Evolutionary conservation across 2,113 vertebrate genomes (phyloP).

Genomic region (Gymnorhina tibicen): DNA sequence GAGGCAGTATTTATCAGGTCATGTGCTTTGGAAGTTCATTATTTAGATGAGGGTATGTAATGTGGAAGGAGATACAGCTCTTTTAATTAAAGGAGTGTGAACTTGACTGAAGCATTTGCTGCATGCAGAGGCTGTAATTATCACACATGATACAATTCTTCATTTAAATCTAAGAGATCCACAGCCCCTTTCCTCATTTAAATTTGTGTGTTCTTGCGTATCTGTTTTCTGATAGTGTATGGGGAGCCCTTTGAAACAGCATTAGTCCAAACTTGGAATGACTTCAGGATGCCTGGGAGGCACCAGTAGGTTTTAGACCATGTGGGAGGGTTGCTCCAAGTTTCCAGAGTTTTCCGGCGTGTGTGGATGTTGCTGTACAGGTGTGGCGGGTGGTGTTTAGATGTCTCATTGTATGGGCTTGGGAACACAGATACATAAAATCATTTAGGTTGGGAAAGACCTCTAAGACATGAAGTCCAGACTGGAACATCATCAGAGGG

Average conservation of each 20-base stretch:
- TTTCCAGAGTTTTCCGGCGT: background rate
- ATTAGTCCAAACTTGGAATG: background rate
- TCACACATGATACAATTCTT: background rate
- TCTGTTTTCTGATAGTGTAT: background rate
- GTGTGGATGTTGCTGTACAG: background rate
- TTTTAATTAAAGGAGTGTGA: constrained; percentile 10
- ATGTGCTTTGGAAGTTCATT: constrained; percentile 14
- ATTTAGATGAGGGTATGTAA: constrained; percentile 12
- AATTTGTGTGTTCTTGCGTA: background rate
- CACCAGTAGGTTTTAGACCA: background rate
- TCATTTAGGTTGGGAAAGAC: background rate
- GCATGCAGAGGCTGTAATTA: constrained; percentile 23
- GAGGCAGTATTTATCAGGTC: background rate
- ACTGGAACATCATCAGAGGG: background rate
- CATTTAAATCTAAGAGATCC: constrained; percentile 6
- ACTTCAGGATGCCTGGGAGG: background rate
- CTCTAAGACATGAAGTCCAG: background rate
- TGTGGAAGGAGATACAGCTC: background rate
- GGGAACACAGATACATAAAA: background rate
- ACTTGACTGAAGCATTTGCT: background rate
- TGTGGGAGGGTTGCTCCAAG: background rate
- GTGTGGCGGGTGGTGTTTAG: background rate
- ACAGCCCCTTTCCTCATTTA: background rate
- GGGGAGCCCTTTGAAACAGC: background rate
- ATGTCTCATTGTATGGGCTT: background rate